These are phyloP conservation scores for Coluber constrictor DNA, from an alignment of 2,797 vertebrate species.

Conservation along the genomic window DNA sequence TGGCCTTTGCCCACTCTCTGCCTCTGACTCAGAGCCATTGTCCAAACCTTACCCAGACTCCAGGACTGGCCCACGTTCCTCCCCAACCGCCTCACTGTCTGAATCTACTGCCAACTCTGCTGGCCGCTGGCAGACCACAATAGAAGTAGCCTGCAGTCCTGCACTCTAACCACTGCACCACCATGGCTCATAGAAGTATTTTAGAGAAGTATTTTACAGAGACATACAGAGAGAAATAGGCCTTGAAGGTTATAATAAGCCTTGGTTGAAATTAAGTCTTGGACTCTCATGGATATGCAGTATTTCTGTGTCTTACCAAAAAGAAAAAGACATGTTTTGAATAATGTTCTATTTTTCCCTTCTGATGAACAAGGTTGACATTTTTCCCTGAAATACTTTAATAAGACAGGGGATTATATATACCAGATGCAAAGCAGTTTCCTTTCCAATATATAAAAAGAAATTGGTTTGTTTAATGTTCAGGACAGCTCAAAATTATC, in stretches of 20 bases:
- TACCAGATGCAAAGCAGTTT: conserved; percentile 18
- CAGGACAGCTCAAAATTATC: conserved; percentile 2
- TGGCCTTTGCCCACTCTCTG: too few relatives aligned
- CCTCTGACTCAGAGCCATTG: too few relatives aligned
- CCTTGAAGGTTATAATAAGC: background rate
- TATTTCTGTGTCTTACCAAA: background rate
- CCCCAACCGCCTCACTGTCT: too few relatives aligned
- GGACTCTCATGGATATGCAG: background rate
- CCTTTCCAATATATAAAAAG: conserved; percentile 25
- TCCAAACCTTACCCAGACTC: too few relatives aligned
- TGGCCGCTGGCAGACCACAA: too few relatives aligned
- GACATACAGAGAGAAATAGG: background rate
- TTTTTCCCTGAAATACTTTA: conserved; percentile 39
- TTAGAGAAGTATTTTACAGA: background rate
- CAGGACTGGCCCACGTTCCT: too few relatives aligned
- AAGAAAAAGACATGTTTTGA: conserved; percentile 15
- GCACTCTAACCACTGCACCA: too few relatives aligned
- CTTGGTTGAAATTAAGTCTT: background rate
- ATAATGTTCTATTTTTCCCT: conserved; percentile 20
- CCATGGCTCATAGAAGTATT: too few relatives aligned
- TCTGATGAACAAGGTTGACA: conserved; percentile 17
- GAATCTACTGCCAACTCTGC: too few relatives aligned
- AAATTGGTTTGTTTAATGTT: conserved; percentile 42
- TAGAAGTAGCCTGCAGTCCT: too few relatives aligned
- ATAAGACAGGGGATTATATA: conserved; percentile 41